Conservation (phyloP, 2,113 vertebrate species). For the Melanotaenia duboulayi region DNA sequence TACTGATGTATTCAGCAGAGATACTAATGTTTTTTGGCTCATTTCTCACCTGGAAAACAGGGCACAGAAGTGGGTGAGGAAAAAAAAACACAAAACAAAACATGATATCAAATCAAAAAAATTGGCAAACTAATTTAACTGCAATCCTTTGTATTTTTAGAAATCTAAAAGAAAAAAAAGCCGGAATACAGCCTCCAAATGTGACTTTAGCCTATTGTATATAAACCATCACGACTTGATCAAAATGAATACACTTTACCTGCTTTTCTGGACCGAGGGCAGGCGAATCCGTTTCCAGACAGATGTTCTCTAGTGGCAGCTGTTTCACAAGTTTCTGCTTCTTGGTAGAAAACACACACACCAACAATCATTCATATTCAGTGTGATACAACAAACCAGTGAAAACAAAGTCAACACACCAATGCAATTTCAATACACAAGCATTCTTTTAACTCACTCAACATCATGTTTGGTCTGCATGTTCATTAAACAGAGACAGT, state of each 20-base stretch:
- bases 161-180: no score
- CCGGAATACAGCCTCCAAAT: not conserved
- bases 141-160: not conserved
- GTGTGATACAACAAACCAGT: slow-evolving; percentile 19
- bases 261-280: slow-evolving; percentile 94
- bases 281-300: slow-evolving; percentile 95
- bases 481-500: not conserved
- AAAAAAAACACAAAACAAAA: no score
- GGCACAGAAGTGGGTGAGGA: not conserved
- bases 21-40: slow-evolving; percentile 91
- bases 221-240: not conserved
- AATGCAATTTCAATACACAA: no score
- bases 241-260: slow-evolving; percentile 72
- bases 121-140: not conserved
- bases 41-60: slow-evolving; percentile 89
- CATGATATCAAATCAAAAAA: not conserved
- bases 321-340: slow-evolving; percentile 97
- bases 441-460: no score
- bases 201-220: not conserved
- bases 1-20: slow-evolving; percentile 91
- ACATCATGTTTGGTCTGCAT: not conserved
- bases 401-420: slow-evolving; percentile 25
- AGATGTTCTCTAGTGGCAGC: slow-evolving; percentile 92
- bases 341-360: slow-evolving; percentile 83
- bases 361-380: slow-evolving; percentile 34